Evolutionary conservation across 2,888 invertebrate genomes (phyloP).

Genomic region (Norana najaformis): DNA sequence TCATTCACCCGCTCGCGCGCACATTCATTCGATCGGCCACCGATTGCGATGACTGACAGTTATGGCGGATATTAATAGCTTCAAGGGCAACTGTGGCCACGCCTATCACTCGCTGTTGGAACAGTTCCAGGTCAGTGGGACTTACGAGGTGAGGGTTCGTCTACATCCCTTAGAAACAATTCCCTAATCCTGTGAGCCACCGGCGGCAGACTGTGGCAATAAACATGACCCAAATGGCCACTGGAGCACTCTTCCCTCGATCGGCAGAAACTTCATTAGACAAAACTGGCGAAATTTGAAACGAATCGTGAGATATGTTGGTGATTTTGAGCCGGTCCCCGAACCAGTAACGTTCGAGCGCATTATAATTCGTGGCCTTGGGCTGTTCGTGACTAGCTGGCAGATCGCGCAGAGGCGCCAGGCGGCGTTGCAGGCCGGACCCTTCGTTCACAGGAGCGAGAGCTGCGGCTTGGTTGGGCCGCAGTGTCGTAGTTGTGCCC

Average conservation of each 20-base stretch:
- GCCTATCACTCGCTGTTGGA: not conserved
- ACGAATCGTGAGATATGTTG: not conserved
- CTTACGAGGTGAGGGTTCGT: not conserved
- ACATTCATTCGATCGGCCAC: not conserved
- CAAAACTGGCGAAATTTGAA: not conserved
- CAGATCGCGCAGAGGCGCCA: not conserved
- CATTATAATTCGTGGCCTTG: constrained; percentile 13
- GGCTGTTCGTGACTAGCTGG: not conserved
- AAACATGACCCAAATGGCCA: not conserved
- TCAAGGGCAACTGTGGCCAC: not conserved
- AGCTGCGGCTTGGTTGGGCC: constrained; percentile 5
- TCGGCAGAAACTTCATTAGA: not conserved
- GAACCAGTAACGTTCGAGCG: not conserved
- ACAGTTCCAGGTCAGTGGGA: constrained; percentile 13
- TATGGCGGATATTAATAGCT: constrained; percentile 6
- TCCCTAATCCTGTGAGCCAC: not conserved
- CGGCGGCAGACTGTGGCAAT: not conserved
- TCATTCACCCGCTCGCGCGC: not conserved
- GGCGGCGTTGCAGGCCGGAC: not conserved
- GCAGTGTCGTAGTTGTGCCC: not conserved
- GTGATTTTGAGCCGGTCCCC: not conserved
- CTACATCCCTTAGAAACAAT: not conserved
- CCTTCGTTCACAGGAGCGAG: not conserved
- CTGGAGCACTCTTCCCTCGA: not conserved
- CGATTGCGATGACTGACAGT: not conserved